Base-by-base conservation (phyloP, 2,113 vertebrate genomes). In the Corythoichthys intestinalis region DNA sequence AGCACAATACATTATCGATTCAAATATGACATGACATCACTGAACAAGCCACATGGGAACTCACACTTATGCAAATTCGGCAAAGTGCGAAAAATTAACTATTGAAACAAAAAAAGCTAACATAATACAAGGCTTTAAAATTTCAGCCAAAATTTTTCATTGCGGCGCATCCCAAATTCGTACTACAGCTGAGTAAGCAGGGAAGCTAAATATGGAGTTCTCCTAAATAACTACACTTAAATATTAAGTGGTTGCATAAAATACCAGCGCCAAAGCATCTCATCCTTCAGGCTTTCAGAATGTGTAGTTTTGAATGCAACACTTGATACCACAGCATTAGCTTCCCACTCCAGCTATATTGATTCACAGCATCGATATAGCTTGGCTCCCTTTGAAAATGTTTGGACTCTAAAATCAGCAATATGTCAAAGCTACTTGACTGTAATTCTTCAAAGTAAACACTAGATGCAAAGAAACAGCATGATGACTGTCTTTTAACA, bases 371-470 rank as follows among this genome's bases (percentile, higher is more conserved):
- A 77, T 88, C 79, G 72, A 87, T 88, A 86, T 62, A 78, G 79
- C 74, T 79, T 82, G 80, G 74, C 80, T 88, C 67, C 69, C 70
- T 83, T 72, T 75, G 81, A 83, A 85, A 79, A 85, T 80, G 83
- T 85, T 81, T 85, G 82, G 80, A 80, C 52, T 83, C 75, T 85
- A 85, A 83, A 86, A 89, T 87, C 81, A 85, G 82, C 83, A 85
- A 85, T 79, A 82, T 86, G 86, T 83, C 85, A 84, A 80, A 85
- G 76, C 75, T 78, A 67, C 77, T 86, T 82, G 70, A 83, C 69
- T 81, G 75, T 1, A 70, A 79, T 78, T 79, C 72, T 73, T 82
- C 74, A 76, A 80, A 85, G 84, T 82, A 82, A 85, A 77, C 77
- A 73, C 62, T 1, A 37, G 65, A 57, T 71, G 72, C 70, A 76